These are phyloP conservation scores for Noctilio leporinus DNA, from an alignment of 2,113 vertebrate genomes.

Conservation along the genomic window DNA sequence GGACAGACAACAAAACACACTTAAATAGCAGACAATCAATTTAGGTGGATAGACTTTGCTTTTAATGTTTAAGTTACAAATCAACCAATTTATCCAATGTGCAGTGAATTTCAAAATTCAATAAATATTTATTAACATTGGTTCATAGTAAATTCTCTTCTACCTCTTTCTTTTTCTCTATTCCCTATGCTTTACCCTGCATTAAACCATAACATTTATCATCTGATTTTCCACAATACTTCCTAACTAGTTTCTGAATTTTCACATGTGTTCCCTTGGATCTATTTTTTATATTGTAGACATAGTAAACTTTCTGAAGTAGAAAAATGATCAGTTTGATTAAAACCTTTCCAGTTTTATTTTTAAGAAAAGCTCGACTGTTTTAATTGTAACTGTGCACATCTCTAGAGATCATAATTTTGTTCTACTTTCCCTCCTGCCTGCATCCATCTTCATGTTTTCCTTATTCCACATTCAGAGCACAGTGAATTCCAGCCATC, in stretches of 20 bases:
- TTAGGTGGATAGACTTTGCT: not conserved
- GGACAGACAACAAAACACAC: not conserved
- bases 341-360: not conserved
- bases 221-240: not conserved
- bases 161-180: not conserved
- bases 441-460: not conserved
- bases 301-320: not conserved
- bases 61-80: not conserved
- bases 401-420: not conserved
- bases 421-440: not conserved
- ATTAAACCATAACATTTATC: not conserved
- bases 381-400: not conserved
- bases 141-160: not conserved
- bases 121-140: not conserved
- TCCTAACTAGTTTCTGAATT: not conserved
- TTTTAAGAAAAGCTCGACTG: not conserved
- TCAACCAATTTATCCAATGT: not conserved
- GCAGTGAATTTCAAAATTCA: not conserved
- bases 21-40: not conserved
- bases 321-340: not conserved
- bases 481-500: not conserved
- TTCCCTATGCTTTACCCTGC: not conserved
- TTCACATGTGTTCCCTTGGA: not conserved
- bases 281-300: not conserved
- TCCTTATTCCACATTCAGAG: not conserved